Evolutionary conservation across 2,797 vertebrate genomes (phyloP).

Genomic region (Falco columbarius): DNA sequence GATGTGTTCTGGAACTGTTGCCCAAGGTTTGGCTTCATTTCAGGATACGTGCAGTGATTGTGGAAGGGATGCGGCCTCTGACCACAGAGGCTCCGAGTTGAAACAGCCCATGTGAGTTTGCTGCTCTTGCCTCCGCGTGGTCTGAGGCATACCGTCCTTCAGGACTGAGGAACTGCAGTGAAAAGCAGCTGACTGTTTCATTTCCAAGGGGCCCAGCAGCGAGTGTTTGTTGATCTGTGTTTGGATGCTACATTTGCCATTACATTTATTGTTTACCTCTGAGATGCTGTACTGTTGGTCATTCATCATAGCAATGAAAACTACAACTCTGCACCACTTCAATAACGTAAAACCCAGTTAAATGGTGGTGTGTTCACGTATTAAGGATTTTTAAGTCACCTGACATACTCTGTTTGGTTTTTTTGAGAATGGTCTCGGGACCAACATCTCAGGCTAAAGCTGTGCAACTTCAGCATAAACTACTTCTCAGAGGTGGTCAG

Average conservation of each 20-base stretch:
- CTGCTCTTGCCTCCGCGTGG: background rate
- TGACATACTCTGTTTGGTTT: background rate
- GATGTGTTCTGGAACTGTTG: background rate
- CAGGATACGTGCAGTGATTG: background rate
- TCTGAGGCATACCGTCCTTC: background rate
- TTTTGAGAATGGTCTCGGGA: background rate
- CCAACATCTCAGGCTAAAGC: background rate
- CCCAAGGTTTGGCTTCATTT: background rate
- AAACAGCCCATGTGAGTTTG: rapidly evolving
- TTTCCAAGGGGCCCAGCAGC: background rate
- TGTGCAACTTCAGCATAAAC: background rate
- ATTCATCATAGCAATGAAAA: background rate
- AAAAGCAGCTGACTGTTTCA: background rate
- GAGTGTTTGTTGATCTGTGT: background rate
- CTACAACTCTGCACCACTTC: background rate
- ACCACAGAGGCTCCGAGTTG: background rate
- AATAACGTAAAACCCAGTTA: background rate
- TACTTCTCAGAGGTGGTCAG: background rate
- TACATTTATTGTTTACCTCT: background rate
- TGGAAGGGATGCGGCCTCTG: too few relatives aligned
- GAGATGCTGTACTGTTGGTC: background rate
- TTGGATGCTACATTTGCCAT: background rate
- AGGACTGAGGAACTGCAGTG: rapidly evolving
- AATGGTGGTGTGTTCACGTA: background rate
- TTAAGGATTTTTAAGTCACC: background rate